These are phyloP conservation scores for Caligus rogercresseyi DNA, from an alignment of 1,140 invertebrate species.

Conservation along the genomic window DNA sequence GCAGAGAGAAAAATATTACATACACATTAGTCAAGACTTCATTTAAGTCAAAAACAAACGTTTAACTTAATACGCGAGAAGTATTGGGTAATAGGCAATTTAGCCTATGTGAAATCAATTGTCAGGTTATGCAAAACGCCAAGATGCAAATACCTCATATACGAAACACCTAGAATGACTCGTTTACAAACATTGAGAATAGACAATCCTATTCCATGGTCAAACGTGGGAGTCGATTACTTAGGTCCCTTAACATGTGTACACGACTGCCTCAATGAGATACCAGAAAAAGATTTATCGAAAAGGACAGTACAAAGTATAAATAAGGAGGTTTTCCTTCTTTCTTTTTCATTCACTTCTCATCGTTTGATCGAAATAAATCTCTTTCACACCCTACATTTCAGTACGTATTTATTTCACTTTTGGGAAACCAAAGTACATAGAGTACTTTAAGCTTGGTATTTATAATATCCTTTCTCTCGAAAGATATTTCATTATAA, in stretches of 20 bases:
- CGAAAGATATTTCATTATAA: too few relatives aligned
- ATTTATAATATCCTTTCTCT: too few relatives aligned
- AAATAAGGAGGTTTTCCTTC: too few relatives aligned
- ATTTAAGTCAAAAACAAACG: conserved; percentile 1
- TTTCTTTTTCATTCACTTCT: too few relatives aligned
- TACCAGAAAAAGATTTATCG: neutral
- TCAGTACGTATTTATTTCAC: too few relatives aligned
- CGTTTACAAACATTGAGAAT: neutral
- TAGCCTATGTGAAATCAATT: neutral
- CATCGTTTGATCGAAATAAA: too few relatives aligned
- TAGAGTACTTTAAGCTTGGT: too few relatives aligned
- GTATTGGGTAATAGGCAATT: neutral
- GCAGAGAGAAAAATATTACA: conserved; percentile 4
- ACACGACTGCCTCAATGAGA: neutral
- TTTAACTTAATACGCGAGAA: conserved; percentile 2
- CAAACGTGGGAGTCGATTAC: conserved; percentile 3
- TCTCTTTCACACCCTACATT: too few relatives aligned
- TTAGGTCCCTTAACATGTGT: neutral
- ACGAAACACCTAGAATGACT: neutral
- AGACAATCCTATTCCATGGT: conserved; percentile 1
- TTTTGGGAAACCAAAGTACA: too few relatives aligned
- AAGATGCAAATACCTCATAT: conserved; percentile 1
- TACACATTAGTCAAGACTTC: conserved; percentile 1
- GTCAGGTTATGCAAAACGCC: conserved; percentile 1
- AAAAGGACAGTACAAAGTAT: neutral